Evolutionary conservation across 2,797 vertebrate genomes (phyloP).

Genomic region (Macroramphosus scolopax): DNA sequence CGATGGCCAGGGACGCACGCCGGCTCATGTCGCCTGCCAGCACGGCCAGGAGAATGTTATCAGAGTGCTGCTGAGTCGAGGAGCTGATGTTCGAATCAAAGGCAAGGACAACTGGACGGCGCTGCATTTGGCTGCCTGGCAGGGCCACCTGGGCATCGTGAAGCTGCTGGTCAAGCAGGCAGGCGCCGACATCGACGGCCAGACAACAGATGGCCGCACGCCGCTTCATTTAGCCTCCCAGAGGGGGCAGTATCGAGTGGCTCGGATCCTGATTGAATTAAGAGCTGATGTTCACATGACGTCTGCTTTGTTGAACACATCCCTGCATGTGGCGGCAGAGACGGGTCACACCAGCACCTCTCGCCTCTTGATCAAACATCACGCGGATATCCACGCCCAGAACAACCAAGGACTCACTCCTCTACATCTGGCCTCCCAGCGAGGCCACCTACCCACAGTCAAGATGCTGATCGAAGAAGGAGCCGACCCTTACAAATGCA

Average conservation of each 20-base stretch:
- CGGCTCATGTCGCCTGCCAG: slow-evolving; percentile 93
- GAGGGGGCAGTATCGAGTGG: slow-evolving; percentile 92
- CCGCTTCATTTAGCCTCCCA: slow-evolving; percentile 92
- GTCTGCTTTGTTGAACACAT: slow-evolving; percentile 72
- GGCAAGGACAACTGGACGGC: slow-evolving; percentile 93
- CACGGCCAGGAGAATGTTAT: slow-evolving; percentile 92
- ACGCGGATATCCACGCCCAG: slow-evolving; percentile 74
- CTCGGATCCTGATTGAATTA: slow-evolving; percentile 91
- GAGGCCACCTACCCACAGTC: slow-evolving; percentile 85
- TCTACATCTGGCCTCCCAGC: slow-evolving; percentile 86
- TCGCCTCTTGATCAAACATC: slow-evolving; percentile 88
- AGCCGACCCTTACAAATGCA: slow-evolving; percentile 70
- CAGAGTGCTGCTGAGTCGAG: slow-evolving; percentile 87
- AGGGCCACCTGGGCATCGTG: slow-evolving; percentile 90
- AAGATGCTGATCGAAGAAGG: slow-evolving; percentile 88
- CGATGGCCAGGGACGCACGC: slow-evolving; percentile 92
- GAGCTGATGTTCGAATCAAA: slow-evolving; percentile 79
- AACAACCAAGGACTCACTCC: slow-evolving; percentile 83
- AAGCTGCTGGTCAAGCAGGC: slow-evolving; percentile 92
- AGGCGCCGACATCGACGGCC: slow-evolving; percentile 81
- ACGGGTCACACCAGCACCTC: slow-evolving; percentile 96
- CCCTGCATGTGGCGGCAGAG: slow-evolving; percentile 90
- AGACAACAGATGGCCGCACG: slow-evolving; percentile 88
- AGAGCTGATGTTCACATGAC: slow-evolving; percentile 75
- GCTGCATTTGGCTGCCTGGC: slow-evolving; percentile 92